Evolutionary conservation across 53 echinoderm and acorn worm species (phyloP).

Genomic region (Antedon mediterranea): DNA sequence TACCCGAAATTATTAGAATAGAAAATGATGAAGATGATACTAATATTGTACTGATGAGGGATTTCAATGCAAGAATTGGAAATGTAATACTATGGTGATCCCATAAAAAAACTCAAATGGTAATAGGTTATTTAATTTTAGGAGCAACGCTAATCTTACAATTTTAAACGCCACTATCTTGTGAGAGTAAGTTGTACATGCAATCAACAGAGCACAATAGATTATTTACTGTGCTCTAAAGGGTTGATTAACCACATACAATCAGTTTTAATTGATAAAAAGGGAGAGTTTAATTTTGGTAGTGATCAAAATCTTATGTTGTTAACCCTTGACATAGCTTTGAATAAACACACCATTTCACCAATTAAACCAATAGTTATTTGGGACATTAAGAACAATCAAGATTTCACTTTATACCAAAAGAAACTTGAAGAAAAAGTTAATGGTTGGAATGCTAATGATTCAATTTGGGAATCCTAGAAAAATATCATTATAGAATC

Average conservation of each 20-base stretch:
- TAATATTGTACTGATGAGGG: background rate
- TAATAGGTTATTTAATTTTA: background rate
- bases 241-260: background rate
- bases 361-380: background rate
- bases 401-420: background rate
- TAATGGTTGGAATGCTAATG: background rate
- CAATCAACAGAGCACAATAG: background rate
- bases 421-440: background rate
- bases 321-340: background rate
- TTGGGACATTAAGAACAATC: background rate
- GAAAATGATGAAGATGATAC: background rate
- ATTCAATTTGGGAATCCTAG: background rate
- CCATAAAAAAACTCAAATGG: background rate
- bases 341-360: background rate
- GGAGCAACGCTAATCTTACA: background rate
- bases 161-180: background rate
- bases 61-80: background rate
- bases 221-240: background rate
- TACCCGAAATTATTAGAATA: background rate
- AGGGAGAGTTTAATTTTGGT: background rate
- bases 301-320: background rate
- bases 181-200: background rate
- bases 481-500: background rate
- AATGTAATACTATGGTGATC: background rate
- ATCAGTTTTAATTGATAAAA: background rate